Percentiles rank a stretch among this genome's conserved stretches.
These are phyloP conservation scores for Limnothrissa miodon DNA, from an alignment of 2,113 vertebrate species.

Conservation along the genomic window DNA sequence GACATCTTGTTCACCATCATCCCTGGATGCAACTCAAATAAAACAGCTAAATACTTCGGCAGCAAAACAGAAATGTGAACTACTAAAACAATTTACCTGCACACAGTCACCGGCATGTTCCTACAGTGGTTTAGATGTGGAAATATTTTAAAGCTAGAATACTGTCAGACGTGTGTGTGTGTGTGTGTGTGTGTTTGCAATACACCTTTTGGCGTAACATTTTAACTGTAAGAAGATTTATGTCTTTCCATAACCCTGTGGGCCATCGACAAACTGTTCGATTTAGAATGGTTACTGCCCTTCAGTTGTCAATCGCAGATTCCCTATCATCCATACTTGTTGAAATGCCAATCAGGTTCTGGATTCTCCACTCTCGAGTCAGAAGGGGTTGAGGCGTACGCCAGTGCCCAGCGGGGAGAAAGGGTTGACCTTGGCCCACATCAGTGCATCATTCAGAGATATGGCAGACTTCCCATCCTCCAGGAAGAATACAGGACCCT, in stretches of 20 bases:
- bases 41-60: neutral
- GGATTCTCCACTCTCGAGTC: slow-evolving; percentile 44
- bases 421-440: slow-evolving; percentile 99
- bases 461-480: slow-evolving; percentile 94
- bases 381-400: slow-evolving; percentile 95
- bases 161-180: neutral
- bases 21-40: neutral
- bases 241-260: neutral
- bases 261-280: neutral
- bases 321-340: neutral
- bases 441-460: slow-evolving; percentile 92
- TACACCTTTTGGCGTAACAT: neutral
- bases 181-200: neutral
- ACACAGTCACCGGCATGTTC: neutral
- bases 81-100: neutral
- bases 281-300: neutral
- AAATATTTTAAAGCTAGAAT: neutral
- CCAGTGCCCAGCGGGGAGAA: slow-evolving; percentile 97
- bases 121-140: neutral
- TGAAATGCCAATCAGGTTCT: neutral
- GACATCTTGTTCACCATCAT: neutral
- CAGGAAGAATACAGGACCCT: slow-evolving; percentile 93
- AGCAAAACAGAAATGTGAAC: neutral
- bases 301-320: neutral
- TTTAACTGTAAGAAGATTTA: neutral